phyloP scores from a whole-genome alignment of 2,113 vertebrate genomes.

The Chlorodrepanis virens region DNA sequence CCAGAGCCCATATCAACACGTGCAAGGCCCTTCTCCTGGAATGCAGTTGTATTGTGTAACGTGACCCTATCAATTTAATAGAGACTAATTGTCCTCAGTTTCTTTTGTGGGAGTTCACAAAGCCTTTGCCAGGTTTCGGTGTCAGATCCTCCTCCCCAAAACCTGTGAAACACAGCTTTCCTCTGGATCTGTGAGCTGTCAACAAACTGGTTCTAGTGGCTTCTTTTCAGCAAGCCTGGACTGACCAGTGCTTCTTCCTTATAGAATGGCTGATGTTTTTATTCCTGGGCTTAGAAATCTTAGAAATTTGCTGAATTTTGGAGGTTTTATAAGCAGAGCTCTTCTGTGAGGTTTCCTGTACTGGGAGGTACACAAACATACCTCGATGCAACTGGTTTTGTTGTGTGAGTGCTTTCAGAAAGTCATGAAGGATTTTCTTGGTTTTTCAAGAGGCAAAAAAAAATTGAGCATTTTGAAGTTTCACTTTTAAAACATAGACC shows the following conservation, averaged over 20 bases:
- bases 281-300: conserved; percentile 12
- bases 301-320: background rate
- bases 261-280: background rate
- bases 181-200: background rate
- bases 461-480: background rate
- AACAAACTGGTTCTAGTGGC: background rate
- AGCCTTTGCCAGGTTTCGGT: background rate
- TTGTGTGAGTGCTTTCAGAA: background rate
- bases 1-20: background rate
- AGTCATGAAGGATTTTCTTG: background rate
- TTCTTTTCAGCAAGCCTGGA: background rate
- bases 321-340: background rate
- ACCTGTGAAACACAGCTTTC: background rate
- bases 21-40: background rate
- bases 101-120: background rate
- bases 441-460: background rate
- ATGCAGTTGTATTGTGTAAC: background rate
- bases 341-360: background rate
- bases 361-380: background rate
- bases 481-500: background rate
- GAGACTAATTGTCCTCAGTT: background rate
- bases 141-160: background rate
- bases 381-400: accelerated
- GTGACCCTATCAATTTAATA: conserved; percentile 14
- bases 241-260: background rate